Percentiles rank a stretch among this genome's conserved stretches.
Conservation (phyloP, 2,113 vertebrate genomes). For the Amphiprion ocellaris region DNA sequence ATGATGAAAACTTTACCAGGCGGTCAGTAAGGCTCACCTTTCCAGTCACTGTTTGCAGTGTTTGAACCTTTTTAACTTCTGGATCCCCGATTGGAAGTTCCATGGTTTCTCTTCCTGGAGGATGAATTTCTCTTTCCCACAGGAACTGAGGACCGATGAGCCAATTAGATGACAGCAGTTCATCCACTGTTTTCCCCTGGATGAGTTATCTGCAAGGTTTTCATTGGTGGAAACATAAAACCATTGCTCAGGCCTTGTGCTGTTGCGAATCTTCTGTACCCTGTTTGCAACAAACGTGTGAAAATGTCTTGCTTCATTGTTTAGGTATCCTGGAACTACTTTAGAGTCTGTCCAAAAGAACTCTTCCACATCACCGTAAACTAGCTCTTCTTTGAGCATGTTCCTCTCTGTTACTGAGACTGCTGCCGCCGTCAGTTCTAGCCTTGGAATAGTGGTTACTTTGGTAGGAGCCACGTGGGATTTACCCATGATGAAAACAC, state of each 20-base stretch:
- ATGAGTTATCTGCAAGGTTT: slow-evolving; percentile 11
- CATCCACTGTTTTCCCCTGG: neutral
- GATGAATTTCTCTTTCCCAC: neutral
- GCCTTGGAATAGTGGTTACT: slow-evolving; percentile 2
- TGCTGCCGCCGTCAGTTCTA: slow-evolving; percentile 1
- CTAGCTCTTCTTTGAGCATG: slow-evolving; percentile 9
- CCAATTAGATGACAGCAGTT: no score
- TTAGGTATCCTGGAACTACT: no score
- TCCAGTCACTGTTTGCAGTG: neutral
- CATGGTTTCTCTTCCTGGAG: neutral
- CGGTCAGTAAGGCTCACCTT: neutral
- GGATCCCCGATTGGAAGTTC: neutral
- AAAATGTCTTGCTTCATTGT: no score
- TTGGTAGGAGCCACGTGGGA: slow-evolving; percentile 10
- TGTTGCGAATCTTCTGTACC: no score
- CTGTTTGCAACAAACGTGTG: no score
- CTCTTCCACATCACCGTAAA: neutral
- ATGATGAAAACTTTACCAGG: slow-evolving; percentile 1
- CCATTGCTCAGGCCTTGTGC: no score
- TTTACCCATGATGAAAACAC: neutral
- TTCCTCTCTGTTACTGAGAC: slow-evolving; percentile 6
- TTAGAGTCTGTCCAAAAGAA: slow-evolving; percentile 14
- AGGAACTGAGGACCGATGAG: neutral
- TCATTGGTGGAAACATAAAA: neutral
- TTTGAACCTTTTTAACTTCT: neutral